Evolutionary conservation across 2,888 invertebrate species (phyloP).

Genomic region (Amiota minor): DNA sequence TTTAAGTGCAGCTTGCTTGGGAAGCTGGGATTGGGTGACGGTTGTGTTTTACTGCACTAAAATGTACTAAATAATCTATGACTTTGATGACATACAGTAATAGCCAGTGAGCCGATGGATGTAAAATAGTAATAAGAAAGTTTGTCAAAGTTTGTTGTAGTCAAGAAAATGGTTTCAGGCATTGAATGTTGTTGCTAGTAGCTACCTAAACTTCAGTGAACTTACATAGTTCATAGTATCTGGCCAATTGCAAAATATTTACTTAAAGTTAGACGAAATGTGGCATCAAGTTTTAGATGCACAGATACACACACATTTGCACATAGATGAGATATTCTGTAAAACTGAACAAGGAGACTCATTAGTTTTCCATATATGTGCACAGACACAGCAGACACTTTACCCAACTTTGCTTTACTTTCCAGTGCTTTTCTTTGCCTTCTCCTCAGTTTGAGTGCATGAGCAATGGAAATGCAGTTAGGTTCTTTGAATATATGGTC

Average conservation of each 20-base stretch:
- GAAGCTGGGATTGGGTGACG: neutral
- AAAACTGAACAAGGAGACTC: neutral
- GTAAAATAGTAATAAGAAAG: too few species aligned
- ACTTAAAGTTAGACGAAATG: constrained; percentile 56
- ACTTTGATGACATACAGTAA: constrained; percentile 3
- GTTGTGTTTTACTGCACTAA: neutral
- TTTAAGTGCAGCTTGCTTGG: neutral
- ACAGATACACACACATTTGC: neutral
- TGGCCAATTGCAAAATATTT: constrained; percentile 67
- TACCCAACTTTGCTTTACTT: constrained; percentile 47
- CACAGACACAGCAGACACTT: neutral
- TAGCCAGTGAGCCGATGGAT: neutral
- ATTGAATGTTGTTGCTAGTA: neutral
- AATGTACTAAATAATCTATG: constrained; percentile 20
- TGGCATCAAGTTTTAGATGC: constrained; percentile 27
- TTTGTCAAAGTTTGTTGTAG: too few species aligned
- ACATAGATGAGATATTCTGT: neutral
- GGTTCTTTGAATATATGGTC: constrained; percentile 4
- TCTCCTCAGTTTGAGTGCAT: neutral
- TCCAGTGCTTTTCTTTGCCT: constrained; percentile 29
- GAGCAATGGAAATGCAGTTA: neutral
- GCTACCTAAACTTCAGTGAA: constrained; percentile 27
- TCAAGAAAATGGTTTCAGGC: too few species aligned
- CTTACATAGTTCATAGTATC: constrained; percentile 54
- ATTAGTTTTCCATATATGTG: constrained; percentile 21